These are phyloP conservation scores for Amiota communis DNA, from an alignment of 2,888 invertebrate species.

Conservation along the genomic window DNA sequence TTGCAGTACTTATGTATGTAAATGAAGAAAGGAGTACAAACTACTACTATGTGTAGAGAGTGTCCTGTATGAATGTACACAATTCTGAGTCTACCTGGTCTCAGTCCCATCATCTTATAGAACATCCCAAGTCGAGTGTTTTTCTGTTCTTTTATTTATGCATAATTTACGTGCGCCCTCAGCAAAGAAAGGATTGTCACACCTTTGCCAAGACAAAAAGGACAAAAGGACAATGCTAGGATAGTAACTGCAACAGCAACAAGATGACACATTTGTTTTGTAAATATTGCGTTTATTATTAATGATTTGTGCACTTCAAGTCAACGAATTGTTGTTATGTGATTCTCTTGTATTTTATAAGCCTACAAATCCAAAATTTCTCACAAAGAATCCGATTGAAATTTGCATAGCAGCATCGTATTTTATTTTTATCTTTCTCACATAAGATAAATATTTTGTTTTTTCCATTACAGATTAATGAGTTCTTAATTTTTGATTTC, in stretches of 20 bases:
- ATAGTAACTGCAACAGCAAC: conserved; percentile 37
- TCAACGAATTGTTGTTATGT: background rate
- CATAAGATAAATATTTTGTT: conserved; percentile 49
- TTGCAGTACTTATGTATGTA: conserved; percentile 41
- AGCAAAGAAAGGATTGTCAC: conserved; percentile 53
- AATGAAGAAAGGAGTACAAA: conserved; percentile 13
- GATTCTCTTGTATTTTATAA: background rate
- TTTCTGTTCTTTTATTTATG: conserved; percentile 10
- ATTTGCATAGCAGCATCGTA: conserved; percentile 54
- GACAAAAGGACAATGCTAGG: conserved; percentile 8
- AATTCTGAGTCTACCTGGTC: background rate
- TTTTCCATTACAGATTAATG: conserved; percentile 48
- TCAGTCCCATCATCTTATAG: conserved; percentile 14
- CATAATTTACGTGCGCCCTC: conserved; percentile 35
- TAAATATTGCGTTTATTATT: conserved; percentile 73
- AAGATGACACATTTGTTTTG: conserved; percentile 73
- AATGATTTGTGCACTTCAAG: conserved; percentile 52
- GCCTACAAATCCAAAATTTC: background rate
- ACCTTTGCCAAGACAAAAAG: conserved; percentile 45
- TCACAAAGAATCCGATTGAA: background rate
- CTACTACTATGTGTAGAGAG: no score
- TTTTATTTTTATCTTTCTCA: conserved; percentile 49
- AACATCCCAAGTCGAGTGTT: conserved; percentile 20
- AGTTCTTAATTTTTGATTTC: conserved; percentile 44
- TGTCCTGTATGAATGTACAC: background rate